A percentile compares a stretch with the other conserved stretches of the same genome.
Evolutionary conservation across 2,888 invertebrate genomes (phyloP).

Genomic region (Dicycla oo): DNA sequence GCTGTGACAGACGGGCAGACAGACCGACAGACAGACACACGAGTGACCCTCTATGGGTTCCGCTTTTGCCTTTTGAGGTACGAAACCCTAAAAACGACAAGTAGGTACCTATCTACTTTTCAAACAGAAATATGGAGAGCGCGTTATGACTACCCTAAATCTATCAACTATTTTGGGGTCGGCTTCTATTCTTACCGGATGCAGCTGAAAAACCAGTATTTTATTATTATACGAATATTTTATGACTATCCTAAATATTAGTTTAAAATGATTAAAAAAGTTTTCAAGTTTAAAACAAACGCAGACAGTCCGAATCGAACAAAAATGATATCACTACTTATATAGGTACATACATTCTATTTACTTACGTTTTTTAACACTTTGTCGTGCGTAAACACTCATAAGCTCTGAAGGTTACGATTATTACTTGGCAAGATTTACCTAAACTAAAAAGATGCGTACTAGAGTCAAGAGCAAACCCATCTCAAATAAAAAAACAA

Average conservation of each 20-base stretch:
- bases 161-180: background rate
- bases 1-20: too few relatives aligned
- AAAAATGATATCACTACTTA: constrained; percentile 21
- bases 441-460: background rate
- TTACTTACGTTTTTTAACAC: constrained; percentile 2
- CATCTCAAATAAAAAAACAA: too few relatives aligned
- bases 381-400: background rate
- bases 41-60: too few relatives aligned
- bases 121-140: background rate
- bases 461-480: too few relatives aligned
- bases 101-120: too few relatives aligned
- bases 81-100: too few relatives aligned
- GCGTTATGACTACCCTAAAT: background rate
- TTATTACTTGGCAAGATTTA: constrained; percentile 1
- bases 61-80: too few relatives aligned
- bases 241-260: constrained; percentile 16
- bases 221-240: too few relatives aligned
- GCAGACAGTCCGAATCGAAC: background rate
- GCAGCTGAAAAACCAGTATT: background rate
- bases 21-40: too few relatives aligned
- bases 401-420: background rate
- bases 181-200: background rate
- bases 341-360: too few relatives aligned
- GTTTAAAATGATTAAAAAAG: background rate
- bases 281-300: constrained; percentile 36